Base-by-base conservation (phyloP, 2,888 invertebrate species). In the Epinotia brunnichana region DNA sequence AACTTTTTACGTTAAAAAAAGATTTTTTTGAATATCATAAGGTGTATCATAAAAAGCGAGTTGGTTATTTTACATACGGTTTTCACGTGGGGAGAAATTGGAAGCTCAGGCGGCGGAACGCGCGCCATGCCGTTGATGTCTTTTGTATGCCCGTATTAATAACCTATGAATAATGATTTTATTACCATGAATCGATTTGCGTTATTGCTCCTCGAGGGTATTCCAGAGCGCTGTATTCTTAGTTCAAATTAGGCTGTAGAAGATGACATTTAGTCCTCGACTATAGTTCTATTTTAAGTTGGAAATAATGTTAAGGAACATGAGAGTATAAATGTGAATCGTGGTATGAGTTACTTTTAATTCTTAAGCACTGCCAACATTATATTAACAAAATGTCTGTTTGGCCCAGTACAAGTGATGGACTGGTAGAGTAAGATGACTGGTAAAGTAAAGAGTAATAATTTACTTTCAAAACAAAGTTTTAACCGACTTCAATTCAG, bases 11-110 rank as follows among this genome's bases (percentile, higher is more conserved):
- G 79, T 82, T 78, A 79, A 80, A 80, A 78, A 86, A 87, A 74
- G 74, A 77, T 79, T 87, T 88, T 90, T 89, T 90, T 80, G 77
- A 79, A 80, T 79, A 86, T 90, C 85, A 85, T 86, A 88, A 86
- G 88, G 88, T 77, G 83, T 85, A 78, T 77, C 78, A 81, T 82
- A 90, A 90, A 90, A 90, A 88, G 69, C 82, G 77, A 83, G 82
- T 84, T 82, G 83, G 86, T 88, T 84, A 77, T 88, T 87, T 87
- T 85, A 87, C 85, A 87, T 76, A 84, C 85, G 82, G 78, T 79
- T 80, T 74, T 77, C 76, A 73, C 66, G 57, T 29, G 70, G 74
- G 75, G 83, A 83, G 87, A 87, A 86, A 86, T 59, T 57, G 35
- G 62, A 59, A 73, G 63, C 19, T 35, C 63, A 24, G 35, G 35